Conservation (phyloP, 2,113 vertebrate species). For the Turdus rufiventris region DNA sequence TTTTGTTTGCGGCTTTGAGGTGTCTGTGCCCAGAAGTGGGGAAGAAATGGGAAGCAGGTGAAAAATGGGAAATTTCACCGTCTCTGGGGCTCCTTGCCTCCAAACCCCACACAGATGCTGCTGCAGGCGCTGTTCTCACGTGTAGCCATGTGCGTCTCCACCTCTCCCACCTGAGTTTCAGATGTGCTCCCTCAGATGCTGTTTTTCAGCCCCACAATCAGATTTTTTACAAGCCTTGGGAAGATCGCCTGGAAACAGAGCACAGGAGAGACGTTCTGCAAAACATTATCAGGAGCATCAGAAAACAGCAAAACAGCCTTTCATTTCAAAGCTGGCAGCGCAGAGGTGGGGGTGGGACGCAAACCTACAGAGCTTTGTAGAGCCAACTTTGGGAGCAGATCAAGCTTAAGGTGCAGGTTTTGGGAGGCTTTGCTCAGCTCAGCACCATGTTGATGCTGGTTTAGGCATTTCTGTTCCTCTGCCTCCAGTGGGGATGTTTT, state of each 20-base stretch:
- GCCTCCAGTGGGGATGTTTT: background rate
- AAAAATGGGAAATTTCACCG: background rate
- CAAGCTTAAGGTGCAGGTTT: rapidly evolving
- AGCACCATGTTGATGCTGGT: background rate
- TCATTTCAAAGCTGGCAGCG: background rate
- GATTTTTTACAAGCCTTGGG: background rate
- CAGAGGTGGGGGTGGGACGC: background rate
- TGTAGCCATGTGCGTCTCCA: rapidly evolving
- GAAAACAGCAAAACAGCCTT: background rate
- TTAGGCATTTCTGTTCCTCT: background rate
- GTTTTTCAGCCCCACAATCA: background rate
- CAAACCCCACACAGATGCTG: rapidly evolving
- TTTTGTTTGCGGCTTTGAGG: background rate
- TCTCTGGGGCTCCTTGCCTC: background rate
- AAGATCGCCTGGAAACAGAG: background rate
- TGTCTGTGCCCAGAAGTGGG: background rate
- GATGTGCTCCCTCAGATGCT: background rate
- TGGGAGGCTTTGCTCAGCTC: background rate
- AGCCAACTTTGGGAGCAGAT: background rate
- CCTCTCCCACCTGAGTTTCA: background rate
- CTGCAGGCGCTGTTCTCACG: background rate
- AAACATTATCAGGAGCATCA: background rate
- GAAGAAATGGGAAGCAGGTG: background rate
- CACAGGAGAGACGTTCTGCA: background rate
- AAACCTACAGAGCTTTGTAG: background rate